Evolutionary conservation across 1,140 invertebrate genomes (phyloP).

Genomic region (Drosophila baimaii): DNA sequence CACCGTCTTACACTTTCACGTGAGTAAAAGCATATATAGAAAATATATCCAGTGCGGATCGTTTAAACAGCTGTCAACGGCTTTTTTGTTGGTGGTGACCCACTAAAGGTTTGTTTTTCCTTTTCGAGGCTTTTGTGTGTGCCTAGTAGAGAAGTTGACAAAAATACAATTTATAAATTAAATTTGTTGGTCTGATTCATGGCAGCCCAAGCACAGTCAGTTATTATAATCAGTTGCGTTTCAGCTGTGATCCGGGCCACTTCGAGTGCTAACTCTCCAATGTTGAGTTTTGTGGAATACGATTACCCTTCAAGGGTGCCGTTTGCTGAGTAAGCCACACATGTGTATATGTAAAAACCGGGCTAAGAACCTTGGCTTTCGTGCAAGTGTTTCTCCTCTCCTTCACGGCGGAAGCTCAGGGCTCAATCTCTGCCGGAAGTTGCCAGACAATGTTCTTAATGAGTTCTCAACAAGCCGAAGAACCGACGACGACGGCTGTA

Average conservation of each 20-base stretch:
- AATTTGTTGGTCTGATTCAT: slow-evolving; percentile 6
- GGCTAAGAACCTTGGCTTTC: slow-evolving; percentile 21
- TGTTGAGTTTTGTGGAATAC: slow-evolving; percentile 18
- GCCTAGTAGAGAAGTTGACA: background rate
- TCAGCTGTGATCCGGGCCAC: slow-evolving; percentile 13
- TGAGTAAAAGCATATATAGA: slow-evolving; percentile 19
- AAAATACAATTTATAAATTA: slow-evolving; percentile 9
- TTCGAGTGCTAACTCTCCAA: slow-evolving; percentile 4
- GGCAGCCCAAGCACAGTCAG: too few species aligned
- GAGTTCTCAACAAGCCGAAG: slow-evolving; percentile 58
- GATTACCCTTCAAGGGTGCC: slow-evolving; percentile 21
- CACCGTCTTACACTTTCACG: slow-evolving; percentile 16
- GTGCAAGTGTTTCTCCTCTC: slow-evolving; percentile 45
- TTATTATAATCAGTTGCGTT: slow-evolving; percentile 20
- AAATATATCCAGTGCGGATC: slow-evolving; percentile 1
- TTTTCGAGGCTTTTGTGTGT: slow-evolving; percentile 7
- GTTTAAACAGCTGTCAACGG: slow-evolving; percentile 46
- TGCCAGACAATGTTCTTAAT: slow-evolving; percentile 61
- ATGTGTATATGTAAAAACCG: slow-evolving; percentile 13
- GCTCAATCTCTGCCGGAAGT: slow-evolving; percentile 31
- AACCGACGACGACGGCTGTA: slow-evolving; percentile 1
- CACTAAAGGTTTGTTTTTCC: slow-evolving; percentile 10
- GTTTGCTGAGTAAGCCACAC: slow-evolving; percentile 34
- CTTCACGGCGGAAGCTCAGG: slow-evolving; percentile 29
- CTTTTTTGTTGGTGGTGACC: slow-evolving; percentile 34